Conservation (phyloP, 1,140 invertebrate genomes). For the Hesperophylax magnus region DNA sequence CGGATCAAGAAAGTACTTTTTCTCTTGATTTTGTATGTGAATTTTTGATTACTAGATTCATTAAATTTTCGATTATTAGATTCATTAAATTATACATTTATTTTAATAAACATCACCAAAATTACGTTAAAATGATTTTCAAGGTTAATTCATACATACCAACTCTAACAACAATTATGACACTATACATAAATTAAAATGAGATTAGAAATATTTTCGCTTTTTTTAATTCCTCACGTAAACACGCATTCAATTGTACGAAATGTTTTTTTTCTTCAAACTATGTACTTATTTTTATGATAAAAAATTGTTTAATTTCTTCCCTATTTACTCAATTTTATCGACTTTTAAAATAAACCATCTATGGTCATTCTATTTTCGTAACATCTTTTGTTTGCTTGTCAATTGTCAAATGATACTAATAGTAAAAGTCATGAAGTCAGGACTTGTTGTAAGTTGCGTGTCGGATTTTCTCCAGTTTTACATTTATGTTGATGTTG, state of each 20-base stretch:
- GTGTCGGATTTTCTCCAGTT: neutral
- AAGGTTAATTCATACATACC: neutral
- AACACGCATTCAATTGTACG: too few relatives aligned
- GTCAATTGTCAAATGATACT: neutral
- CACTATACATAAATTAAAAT: too few relatives aligned
- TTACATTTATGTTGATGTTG: slow-evolving; percentile 2
- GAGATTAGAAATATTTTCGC: neutral
- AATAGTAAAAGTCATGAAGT: neutral
- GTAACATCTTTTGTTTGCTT: slow-evolving; percentile 16
- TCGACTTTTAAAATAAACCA: neutral
- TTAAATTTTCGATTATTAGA: too few relatives aligned
- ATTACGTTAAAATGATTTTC: neutral
- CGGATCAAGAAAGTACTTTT: too few relatives aligned
- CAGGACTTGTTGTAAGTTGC: neutral
- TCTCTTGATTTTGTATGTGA: too few relatives aligned
- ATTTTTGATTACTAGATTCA: too few relatives aligned
- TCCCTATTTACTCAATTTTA: neutral
- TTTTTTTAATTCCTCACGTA: neutral
- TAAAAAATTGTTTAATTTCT: neutral
- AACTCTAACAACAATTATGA: neutral
- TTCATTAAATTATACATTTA: too few relatives aligned
- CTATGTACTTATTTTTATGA: neutral
- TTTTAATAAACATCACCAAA: neutral
- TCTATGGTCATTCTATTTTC: neutral
- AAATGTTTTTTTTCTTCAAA: too few relatives aligned